A percentile compares a stretch with the other conserved stretches of the same genome.
Conservation (phyloP, 1,140 invertebrate genomes). For the Drosophila repletoides region DNA sequence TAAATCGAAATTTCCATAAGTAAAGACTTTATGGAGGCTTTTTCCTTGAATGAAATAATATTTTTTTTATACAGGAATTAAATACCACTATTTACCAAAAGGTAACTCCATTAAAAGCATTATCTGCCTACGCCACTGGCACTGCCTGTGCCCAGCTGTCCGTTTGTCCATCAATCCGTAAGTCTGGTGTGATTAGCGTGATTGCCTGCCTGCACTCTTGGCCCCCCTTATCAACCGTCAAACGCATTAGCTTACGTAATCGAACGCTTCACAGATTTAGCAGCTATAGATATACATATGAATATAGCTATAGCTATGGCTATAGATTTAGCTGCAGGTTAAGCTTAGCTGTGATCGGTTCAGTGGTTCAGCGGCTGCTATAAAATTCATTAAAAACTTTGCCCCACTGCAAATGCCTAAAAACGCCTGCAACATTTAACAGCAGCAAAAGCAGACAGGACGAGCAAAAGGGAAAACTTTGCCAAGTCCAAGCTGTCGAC, state of each 20-base stretch:
- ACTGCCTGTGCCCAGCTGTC: no score
- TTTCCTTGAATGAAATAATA: no score
- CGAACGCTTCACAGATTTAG: conserved; percentile 15
- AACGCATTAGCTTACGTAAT: conserved; percentile 47
- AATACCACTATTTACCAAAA: no score
- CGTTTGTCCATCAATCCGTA: background rate
- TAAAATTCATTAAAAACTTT: conserved; percentile 80
- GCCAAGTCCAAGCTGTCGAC: conserved; percentile 75
- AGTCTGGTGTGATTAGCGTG: conserved; percentile 58
- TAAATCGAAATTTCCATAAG: no score
- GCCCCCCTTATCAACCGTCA: conserved; percentile 50
- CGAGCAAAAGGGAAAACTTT: conserved; percentile 53
- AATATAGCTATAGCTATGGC: no score
- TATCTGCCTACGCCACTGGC: no score
- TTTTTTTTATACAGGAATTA: no score
- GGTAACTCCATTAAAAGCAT: no score
- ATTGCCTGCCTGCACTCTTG: conserved; percentile 61
- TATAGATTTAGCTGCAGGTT: background rate
- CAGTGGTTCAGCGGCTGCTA: conserved; percentile 58
- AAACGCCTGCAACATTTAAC: conserved; percentile 64
- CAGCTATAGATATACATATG: no score
- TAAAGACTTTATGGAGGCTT: no score
- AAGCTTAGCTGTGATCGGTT: conserved; percentile 34
- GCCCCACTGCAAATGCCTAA: conserved; percentile 30
- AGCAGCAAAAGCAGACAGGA: conserved; percentile 39